phyloP scores from a whole-genome alignment of 2,113 vertebrate genomes.

The Scortum barcoo region DNA sequence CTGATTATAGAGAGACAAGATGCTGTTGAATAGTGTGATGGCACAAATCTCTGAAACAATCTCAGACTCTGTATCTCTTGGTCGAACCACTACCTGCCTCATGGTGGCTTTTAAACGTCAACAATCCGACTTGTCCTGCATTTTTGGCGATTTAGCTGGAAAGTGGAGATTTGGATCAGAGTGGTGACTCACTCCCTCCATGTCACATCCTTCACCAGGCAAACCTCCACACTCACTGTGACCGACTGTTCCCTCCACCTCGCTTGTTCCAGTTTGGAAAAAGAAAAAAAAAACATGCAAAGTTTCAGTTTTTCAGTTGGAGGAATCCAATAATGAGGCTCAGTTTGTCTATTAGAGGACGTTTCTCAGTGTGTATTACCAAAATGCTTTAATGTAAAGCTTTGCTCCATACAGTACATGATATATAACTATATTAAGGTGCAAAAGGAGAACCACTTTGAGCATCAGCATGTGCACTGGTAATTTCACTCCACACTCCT shows the following conservation, averaged over 20 bases:
- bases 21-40: background rate
- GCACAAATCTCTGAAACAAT: background rate
- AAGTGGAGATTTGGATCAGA: constrained; percentile 38
- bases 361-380: background rate
- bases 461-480: background rate
- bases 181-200: constrained; percentile 46
- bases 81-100: background rate
- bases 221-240: constrained; percentile 10
- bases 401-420: background rate
- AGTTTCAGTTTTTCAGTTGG: background rate
- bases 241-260: constrained; percentile 37
- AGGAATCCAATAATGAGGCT: constrained; percentile 13
- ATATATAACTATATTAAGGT: background rate
- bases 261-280: constrained; percentile 20
- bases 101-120: background rate
- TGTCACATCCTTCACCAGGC: constrained; percentile 21
- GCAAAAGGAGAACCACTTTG: background rate
- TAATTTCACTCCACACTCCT: background rate
- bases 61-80: background rate
- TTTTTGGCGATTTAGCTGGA: constrained; percentile 23
- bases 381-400: background rate
- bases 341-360: background rate
- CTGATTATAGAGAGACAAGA: background rate
- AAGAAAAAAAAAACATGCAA: background rate
- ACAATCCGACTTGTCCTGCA: constrained; percentile 16